Evolutionary conservation across 2,113 vertebrate species (phyloP).

Genomic region (Rhodinocichla rosea): DNA sequence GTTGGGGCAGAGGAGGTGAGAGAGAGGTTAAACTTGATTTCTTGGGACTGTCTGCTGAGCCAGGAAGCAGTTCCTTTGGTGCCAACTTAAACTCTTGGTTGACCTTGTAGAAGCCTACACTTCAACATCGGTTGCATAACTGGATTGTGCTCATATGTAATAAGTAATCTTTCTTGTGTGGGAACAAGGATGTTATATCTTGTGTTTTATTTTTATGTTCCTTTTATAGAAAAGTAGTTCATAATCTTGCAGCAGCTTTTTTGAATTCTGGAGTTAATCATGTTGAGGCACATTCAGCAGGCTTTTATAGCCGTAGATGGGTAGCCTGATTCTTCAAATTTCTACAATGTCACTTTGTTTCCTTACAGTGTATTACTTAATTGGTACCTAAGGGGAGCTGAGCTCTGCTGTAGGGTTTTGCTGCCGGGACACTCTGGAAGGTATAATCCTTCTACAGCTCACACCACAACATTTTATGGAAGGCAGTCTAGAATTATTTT

Average conservation of each 20-base stretch:
- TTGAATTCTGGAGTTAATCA: not conserved
- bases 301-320: not conserved
- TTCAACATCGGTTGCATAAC: not conserved
- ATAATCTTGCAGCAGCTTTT: not conserved
- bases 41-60: not conserved
- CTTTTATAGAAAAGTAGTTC: not conserved
- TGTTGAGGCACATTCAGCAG: fast-evolving
- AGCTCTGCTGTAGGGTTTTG: not conserved
- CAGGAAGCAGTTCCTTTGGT: not conserved
- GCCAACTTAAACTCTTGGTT: not conserved
- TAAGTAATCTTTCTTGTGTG: not conserved
- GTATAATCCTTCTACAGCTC: not conserved
- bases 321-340: not conserved
- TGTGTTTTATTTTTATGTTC: not conserved
- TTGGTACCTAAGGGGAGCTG: not conserved
- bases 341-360: not conserved
- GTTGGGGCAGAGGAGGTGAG: not conserved
- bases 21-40: not conserved
- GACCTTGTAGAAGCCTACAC: not conserved
- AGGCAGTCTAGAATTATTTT: not conserved
- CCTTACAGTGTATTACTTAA: not conserved
- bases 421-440: not conserved
- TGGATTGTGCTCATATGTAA: not conserved
- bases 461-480: not conserved
- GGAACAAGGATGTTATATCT: not conserved